Evolutionary conservation across 2,888 invertebrate genomes (phyloP), one percentile per base, ranked within the genome.

Genomic region (Nezara viridula): DNA sequence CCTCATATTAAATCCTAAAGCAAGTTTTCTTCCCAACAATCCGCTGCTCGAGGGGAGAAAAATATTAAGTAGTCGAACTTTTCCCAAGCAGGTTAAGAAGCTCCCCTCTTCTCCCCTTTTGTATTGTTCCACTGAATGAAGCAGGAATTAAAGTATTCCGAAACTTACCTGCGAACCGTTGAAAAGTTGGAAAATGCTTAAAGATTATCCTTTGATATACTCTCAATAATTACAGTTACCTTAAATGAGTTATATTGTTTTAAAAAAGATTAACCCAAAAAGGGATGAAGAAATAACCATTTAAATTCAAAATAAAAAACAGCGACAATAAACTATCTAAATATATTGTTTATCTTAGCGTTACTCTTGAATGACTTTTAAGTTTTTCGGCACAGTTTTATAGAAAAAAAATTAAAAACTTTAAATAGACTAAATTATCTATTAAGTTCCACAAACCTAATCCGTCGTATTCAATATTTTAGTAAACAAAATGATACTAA

Each of bases 1-100:
- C 52, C 47, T 77, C 88, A 88, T 88, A 88, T 88, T 88, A 88
- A 88, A 88, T 88, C 88, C 85, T 85, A 88, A 85, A 81, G 88
- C 73, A 88, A 81, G 81, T 85, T 88, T 81, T 81, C 77, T 88
- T 81, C 44, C 52, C 77, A 88, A 77, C 49, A 88, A 81, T 81
- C 88, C 44, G 44, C 47, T 52, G 32, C 55, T 19, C 16, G 49
- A 50, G 73, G 77, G 88, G 88, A 85, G 88, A 85, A 88, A 88
- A 88, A 88, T 88, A 88, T 88, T 88, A 88, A 88, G 88, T 88
- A 88, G 88, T 50, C 77, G 3, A 88, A 88, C 81, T 88, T 88
- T 85, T 85, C 88, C 47, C 73, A 47, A 52, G 88, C 27, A 88
- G 88, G 88, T 88, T 88, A 88, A 88, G 88, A 88, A 88, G 88